Evolutionary conservation across 1,140 invertebrate genomes (phyloP).

Genomic region (Hirudo medicinalis): DNA sequence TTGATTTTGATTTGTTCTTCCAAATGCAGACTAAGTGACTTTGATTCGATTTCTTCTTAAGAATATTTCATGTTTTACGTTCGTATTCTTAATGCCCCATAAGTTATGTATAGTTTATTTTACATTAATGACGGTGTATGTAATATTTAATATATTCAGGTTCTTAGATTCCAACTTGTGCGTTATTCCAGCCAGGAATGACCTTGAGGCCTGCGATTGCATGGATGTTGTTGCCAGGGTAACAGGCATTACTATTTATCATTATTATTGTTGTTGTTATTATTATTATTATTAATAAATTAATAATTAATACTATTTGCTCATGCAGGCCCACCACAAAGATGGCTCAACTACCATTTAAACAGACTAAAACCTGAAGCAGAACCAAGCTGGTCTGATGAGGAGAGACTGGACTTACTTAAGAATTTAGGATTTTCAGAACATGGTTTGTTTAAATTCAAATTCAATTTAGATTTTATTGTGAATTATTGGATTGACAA

Average conservation of each 20-base stretch:
- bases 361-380: neutral
- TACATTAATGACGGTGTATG: neutral
- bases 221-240: neutral
- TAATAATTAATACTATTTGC: neutral
- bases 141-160: conserved; percentile 9
- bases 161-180: neutral
- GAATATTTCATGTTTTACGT: no score
- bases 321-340: conserved; percentile 5
- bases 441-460: neutral
- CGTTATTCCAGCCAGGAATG: conserved; percentile 5
- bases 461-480: neutral
- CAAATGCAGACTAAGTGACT: neutral
- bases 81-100: neutral
- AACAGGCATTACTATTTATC: neutral
- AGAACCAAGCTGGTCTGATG: neutral
- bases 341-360: neutral
- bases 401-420: neutral
- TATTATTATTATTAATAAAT: neutral
- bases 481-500: no score
- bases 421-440: conserved; percentile 6
- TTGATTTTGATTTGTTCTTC: conserved; percentile 2
- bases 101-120: neutral
- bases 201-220: neutral
- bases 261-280: neutral
- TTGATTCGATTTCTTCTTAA: no score